These are phyloP conservation scores for Dascyllus trimaculatus DNA, from an alignment of 2,113 vertebrate genomes.

Conservation along the genomic window DNA sequence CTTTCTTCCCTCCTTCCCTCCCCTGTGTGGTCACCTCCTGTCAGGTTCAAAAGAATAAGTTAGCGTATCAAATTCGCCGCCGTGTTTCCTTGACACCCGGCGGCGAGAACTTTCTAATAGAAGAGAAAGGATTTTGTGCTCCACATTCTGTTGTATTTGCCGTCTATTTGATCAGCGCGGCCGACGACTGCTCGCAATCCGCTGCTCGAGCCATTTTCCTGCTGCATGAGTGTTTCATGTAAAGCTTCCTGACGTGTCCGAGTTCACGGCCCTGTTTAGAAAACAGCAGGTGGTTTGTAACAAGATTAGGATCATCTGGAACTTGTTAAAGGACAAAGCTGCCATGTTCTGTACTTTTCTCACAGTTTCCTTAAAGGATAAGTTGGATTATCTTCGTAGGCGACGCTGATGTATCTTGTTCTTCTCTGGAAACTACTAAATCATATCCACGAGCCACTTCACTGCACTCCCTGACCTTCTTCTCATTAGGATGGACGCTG, in stretches of 20 bases:
- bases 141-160: constrained; percentile 52
- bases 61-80: constrained; percentile 37
- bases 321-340: neutral
- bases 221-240: constrained; percentile 6
- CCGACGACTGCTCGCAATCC: neutral
- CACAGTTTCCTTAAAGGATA: neutral
- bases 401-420: neutral
- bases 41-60: constrained; percentile 60
- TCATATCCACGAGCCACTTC: neutral
- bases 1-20: neutral
- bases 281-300: constrained; percentile 26
- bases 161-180: constrained; percentile 54
- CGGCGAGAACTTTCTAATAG: constrained; percentile 33
- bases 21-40: constrained; percentile 47
- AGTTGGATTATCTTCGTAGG: neutral
- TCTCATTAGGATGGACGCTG: no score
- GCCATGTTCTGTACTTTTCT: neutral
- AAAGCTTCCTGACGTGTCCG: constrained; percentile 3
- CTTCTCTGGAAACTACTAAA: neutral
- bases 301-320: constrained; percentile 55
- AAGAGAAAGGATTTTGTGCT: constrained; percentile 40
- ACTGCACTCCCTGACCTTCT: neutral
- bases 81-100: constrained; percentile 50
- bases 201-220: constrained; percentile 21
- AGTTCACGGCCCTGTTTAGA: constrained; percentile 26